A percentile compares a stretch with the other conserved stretches of the same genome.
These are phyloP conservation scores for Sarotherodon lohbergeri DNA, from an alignment of 2,113 vertebrate genomes.

Conservation along the genomic window DNA sequence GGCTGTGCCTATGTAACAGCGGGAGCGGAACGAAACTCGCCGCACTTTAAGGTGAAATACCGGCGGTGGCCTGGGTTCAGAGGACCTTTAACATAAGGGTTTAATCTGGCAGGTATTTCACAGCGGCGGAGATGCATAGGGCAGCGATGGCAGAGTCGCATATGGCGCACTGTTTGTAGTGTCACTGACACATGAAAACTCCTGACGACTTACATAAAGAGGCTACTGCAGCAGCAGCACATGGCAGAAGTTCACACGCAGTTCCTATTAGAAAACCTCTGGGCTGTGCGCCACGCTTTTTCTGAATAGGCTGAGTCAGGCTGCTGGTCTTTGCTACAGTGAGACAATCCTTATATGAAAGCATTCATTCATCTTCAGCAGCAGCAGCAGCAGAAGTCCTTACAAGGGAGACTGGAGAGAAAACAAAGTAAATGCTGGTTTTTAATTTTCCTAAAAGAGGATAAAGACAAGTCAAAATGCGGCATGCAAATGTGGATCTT, in stretches of 20 bases:
- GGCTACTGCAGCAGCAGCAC: conserved; percentile 13
- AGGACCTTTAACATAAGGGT: neutral
- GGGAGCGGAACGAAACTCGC: neutral
- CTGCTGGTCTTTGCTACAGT: neutral
- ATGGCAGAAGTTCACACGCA: conserved; percentile 28
- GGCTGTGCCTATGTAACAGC: neutral
- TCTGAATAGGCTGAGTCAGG: neutral
- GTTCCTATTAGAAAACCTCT: neutral
- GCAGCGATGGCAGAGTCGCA: neutral
- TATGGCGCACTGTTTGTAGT: neutral
- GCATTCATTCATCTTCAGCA: neutral
- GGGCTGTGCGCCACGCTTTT: neutral
- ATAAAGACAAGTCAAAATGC: neutral
- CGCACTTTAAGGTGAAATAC: neutral
- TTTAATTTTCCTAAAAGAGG: neutral
- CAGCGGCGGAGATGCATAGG: neutral
- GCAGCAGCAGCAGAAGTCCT: neutral
- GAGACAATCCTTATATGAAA: neutral
- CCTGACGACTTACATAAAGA: conserved; percentile 50
- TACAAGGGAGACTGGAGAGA: neutral
- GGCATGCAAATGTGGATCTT: neutral
- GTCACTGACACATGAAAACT: conserved; percentile 12
- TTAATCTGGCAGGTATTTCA: neutral
- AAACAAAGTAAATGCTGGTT: neutral
- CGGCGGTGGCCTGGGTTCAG: neutral